Evolutionary conservation across 1,140 invertebrate genomes (phyloP).

Genomic region (Drosophila tani): DNA sequence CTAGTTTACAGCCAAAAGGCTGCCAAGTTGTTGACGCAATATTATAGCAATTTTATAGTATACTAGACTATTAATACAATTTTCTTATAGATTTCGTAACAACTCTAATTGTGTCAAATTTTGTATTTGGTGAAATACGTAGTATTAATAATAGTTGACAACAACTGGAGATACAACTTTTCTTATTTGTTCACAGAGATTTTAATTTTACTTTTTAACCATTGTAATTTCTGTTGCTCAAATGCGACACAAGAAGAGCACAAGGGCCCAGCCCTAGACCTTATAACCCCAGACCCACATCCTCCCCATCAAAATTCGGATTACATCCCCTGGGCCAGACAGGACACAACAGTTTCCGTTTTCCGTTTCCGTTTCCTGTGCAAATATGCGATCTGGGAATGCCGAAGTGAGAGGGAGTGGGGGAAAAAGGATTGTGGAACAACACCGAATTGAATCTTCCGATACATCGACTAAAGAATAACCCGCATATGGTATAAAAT

Average conservation of each 20-base stretch:
- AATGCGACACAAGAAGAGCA: constrained; percentile 11
- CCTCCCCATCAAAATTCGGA: background rate
- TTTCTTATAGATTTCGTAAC: too few relatives aligned
- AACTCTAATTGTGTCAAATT: too few relatives aligned
- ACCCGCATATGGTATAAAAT: too few relatives aligned
- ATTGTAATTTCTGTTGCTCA: constrained; percentile 42
- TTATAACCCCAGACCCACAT: constrained; percentile 8
- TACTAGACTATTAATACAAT: too few relatives aligned
- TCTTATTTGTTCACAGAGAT: background rate
- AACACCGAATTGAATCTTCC: background rate
- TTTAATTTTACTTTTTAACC: too few relatives aligned
- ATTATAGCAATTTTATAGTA: too few relatives aligned
- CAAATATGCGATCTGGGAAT: constrained; percentile 38
- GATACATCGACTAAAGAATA: background rate
- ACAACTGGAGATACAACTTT: constrained; percentile 1
- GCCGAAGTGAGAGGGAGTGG: background rate
- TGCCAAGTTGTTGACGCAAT: too few relatives aligned
- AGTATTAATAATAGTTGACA: too few relatives aligned
- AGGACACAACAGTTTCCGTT: constrained; percentile 43
- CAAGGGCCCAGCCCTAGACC: background rate
- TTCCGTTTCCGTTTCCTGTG: constrained; percentile 58
- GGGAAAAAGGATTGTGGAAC: constrained; percentile 9
- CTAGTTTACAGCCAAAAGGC: too few relatives aligned
- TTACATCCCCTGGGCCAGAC: constrained; percentile 12
- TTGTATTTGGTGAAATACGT: too few relatives aligned